These are phyloP conservation scores for Pissodes strobi DNA, from an alignment of 1,140 invertebrate genomes.

Conservation along the genomic window DNA sequence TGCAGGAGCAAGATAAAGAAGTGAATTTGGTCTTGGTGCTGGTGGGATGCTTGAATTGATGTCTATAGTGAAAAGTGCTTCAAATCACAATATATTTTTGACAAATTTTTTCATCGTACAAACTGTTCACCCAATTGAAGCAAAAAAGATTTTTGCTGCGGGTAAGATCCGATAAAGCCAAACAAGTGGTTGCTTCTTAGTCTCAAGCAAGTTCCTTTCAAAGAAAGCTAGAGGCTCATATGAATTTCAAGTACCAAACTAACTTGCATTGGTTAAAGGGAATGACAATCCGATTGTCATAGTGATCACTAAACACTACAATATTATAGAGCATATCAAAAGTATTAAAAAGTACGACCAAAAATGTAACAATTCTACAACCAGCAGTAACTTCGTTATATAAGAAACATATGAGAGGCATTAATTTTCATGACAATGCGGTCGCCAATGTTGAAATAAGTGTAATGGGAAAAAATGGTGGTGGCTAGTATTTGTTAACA, in stretches of 20 bases:
- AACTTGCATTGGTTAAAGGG: conserved; percentile 33
- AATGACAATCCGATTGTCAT: conserved; percentile 39
- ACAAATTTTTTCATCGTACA: too few species aligned
- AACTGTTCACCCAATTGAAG: conserved; percentile 24
- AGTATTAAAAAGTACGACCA: conserved; percentile 36
- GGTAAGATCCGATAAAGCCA: conserved; percentile 31
- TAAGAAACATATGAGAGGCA: conserved; percentile 47
- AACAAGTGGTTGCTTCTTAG: conserved; percentile 14
- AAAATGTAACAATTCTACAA: conserved; percentile 30
- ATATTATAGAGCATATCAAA: conserved; percentile 23
- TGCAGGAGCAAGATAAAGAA: conserved; percentile 19
- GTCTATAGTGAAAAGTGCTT: conserved; percentile 15
- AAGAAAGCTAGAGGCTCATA: conserved; percentile 28
- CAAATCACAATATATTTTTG: too few species aligned
- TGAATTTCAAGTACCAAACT: conserved; percentile 24
- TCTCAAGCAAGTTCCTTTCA: not conserved
- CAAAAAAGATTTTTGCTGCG: conserved; percentile 27
- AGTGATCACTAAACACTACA: conserved; percentile 20
- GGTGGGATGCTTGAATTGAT: conserved; percentile 25
- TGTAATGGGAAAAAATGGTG: too few species aligned
- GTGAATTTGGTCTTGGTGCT: conserved; percentile 22
- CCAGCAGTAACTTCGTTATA: conserved; percentile 38
- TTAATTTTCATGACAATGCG: too few species aligned
- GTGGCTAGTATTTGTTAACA: conserved; percentile 45
- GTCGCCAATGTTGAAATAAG: conserved; percentile 45